Base-by-base conservation (phyloP, 2,113 vertebrate species). In the Scopus umbretta region DNA sequence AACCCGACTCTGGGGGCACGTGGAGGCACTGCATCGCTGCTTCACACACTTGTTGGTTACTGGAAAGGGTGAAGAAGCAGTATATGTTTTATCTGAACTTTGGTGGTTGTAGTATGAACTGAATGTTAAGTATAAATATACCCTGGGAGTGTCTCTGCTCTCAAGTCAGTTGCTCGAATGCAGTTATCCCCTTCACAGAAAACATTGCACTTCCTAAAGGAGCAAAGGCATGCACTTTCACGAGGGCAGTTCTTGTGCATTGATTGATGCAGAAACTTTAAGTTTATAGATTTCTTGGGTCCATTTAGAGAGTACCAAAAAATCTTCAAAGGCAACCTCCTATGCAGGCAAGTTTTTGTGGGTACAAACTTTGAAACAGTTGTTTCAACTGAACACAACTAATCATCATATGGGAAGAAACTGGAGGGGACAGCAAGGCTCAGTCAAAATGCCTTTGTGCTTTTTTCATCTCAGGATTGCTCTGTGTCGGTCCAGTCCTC, bases 1-100 rank as follows among this genome's bases (percentile, higher is more conserved):
- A 40, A 56, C 16, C 9, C 3, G 1, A 27, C 13, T 79, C 13
- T 0, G 2, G 61, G 40, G 43, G 16, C 36, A 56, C 0, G 2
- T 0, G 4, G 42, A 67, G n/a, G 16, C 16, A 16, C 49, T 14
- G 12, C 23, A 7, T 38, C 3, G 2, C n/a, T 56, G 36, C 47
- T 72, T 63, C 20, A 49, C 45, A 36, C 16, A 6, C 22, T 38
- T 15, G 53, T 13, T 50, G 6, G 27, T 80, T 82, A 85, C 45
- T 49, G 61, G 40, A 81, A 91, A 87, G 9, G 6, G n/a, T 49
- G 7, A 71, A 18, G 34, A 92, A 58, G 15, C 8, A 42, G 8
- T 8, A 29, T 5, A 14, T 36, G 40, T 70, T 88, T 86, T 40
- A 29, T 29, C 20, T 43, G 49, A 83, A 73, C 27, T 78, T 74